Percentiles rank a stretch among this genome's conserved stretches.
phyloP scores from a whole-genome alignment of 2,797 vertebrate species.

The Catostomus latipinnis region DNA sequence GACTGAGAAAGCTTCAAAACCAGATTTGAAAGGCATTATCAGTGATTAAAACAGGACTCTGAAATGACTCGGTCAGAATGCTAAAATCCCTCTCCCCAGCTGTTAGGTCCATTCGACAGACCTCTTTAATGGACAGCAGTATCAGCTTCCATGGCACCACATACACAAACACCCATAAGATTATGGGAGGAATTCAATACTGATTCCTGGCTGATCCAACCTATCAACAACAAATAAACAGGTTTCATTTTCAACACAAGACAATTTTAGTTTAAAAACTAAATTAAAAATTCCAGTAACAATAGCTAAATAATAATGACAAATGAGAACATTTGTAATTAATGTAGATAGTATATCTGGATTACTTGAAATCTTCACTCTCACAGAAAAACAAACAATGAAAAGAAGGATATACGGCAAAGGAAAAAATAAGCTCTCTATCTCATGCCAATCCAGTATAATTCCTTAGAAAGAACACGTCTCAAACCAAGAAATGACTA shows the following conservation, averaged over 20 bases:
- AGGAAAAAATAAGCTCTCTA: conserved; percentile 24
- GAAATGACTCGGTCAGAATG: conserved; percentile 69
- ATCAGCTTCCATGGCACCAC: conserved; percentile 80
- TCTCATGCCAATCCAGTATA: background rate
- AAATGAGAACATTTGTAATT: conserved; percentile 9
- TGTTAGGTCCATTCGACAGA: conserved; percentile 78
- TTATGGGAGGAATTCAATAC: conserved; percentile 74
- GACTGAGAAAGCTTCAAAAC: conserved; percentile 29
- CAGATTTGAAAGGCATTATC: conserved; percentile 75
- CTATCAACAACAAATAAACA: conserved; percentile 83
- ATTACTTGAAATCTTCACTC: background rate
- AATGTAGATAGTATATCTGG: conserved; percentile 10
- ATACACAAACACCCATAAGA: conserved; percentile 78
- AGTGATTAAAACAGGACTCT: conserved; percentile 73
- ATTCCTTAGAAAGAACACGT: background rate
- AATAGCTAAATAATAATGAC: conserved; percentile 13
- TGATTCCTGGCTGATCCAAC: conserved; percentile 74
- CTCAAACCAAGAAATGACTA: conserved; percentile 30
- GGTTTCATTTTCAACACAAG: conserved; percentile 65
- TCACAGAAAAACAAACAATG: background rate
- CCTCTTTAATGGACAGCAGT: conserved; percentile 76
- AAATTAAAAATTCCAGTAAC: conserved; percentile 3
- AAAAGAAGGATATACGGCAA: background rate
- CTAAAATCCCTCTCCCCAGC: conserved; percentile 75
- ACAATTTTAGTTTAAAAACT: conserved; percentile 41